Evolutionary conservation across 1,140 invertebrate species (phyloP), one percentile per base, ranked within the genome.

Genomic region (Araneus ventricosus): DNA sequence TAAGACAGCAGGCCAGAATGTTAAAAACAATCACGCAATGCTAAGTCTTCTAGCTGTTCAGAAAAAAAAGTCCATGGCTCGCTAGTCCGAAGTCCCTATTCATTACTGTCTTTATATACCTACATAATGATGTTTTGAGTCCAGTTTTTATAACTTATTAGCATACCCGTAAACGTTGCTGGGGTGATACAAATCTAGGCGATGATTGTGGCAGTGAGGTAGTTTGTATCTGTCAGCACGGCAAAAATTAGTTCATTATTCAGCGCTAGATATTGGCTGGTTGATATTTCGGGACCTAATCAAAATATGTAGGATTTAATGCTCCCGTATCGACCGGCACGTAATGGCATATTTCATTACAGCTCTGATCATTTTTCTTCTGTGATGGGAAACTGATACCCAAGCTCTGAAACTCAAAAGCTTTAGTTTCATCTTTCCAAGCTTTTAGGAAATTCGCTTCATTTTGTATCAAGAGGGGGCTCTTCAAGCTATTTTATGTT

Each of bases 11-110:
- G 10, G 80, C 39, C 70, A 75, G 39, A 45, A 41, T 82, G 80
- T 82, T 82, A 82, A 82, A 75, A 82, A 82, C 80, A 82, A 82
- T 82, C 80, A 82, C 80, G 80, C 80, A 24, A 82, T 52, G 30
- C 4, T 45, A 82, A 39, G 39, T 2, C 39, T 34, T n/a, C 24
- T 6, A 45, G 41, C 30, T 75, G 20, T 4, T 34, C 14, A 67
- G 63, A 67, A 45, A 45, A 45, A 45, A 82, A 22, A 82, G 22
- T 52, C 7, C 24, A 22, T 37, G 45, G 17, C 45, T 52, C 10
- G 27, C 17, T 39, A 82, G 41, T 34, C 34, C 5, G 20, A 37
- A 37, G 17, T 14, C 27, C 41, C 24, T 24, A 45, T 82, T 82
- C 80, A 82, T 82, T 82, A 82, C 39, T 27, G 30, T 30, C 80